Percentiles rank a stretch among this genome's conserved stretches.
These are phyloP conservation scores for Plotosus lineatus DNA, from an alignment of 2,113 vertebrate species.

Conservation along the genomic window DNA sequence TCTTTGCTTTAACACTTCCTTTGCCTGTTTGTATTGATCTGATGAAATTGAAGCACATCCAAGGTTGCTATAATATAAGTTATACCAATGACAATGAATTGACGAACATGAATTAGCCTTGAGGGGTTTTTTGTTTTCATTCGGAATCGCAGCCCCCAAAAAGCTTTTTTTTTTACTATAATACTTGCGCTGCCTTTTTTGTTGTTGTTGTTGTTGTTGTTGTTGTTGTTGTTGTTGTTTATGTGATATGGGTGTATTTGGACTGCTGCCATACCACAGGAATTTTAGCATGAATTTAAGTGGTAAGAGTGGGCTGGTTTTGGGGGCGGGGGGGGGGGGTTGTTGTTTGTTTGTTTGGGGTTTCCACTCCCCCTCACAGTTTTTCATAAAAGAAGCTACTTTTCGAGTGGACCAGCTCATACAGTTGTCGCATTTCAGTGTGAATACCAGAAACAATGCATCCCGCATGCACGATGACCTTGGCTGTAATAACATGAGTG, in stretches of 20 bases:
- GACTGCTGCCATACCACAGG: constrained; percentile 5
- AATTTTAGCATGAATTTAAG: background rate
- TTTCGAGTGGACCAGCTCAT: constrained; percentile 10
- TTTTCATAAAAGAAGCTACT: background rate
- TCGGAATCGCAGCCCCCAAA: background rate
- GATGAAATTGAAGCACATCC: background rate
- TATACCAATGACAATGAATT: background rate
- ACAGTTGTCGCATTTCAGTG: background rate
- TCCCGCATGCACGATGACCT: background rate
- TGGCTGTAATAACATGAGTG: constrained; percentile 18
- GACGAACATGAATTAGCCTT: background rate
- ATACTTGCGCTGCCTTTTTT: background rate
- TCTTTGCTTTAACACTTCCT: background rate
- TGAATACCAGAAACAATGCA: constrained; percentile 18
- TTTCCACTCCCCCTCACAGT: too few species aligned
- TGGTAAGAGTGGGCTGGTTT: constrained; percentile 20
- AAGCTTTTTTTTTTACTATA: background rate
- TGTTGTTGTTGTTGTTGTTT: background rate
- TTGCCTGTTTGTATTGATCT: background rate
- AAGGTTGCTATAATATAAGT: too few species aligned
- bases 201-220: background rate
- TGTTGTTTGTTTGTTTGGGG: too few species aligned
- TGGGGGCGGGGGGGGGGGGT: too few species aligned
- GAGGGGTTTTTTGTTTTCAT: background rate
- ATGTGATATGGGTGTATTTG: background rate